Evolutionary conservation across 2,113 vertebrate species (phyloP).

Genomic region (Mastomys natalensis): DNA sequence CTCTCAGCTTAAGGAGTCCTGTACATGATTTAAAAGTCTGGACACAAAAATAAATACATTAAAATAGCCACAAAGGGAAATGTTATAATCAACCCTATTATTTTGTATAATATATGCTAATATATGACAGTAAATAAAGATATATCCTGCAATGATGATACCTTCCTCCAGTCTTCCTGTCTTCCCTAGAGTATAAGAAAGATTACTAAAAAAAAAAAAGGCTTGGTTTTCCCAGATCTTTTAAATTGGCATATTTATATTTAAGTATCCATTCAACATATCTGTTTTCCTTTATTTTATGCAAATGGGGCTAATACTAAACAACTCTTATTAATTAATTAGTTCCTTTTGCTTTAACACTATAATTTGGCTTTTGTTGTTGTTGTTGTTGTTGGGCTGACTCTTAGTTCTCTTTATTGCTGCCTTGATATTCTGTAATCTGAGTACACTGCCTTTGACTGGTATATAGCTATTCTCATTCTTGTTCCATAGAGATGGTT

Average conservation of each 20-base stretch:
- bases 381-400: not conserved
- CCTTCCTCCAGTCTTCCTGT: not conserved
- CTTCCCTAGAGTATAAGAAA: not conserved
- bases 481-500: not conserved
- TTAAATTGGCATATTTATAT: not conserved
- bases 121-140: not conserved
- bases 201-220: not conserved
- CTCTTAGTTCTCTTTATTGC: not conserved
- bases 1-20: not conserved
- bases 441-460: not conserved
- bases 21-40: not conserved
- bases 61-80: not conserved
- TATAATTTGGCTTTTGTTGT: not conserved
- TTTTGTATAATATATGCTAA: not conserved
- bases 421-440: not conserved
- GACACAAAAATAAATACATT: conserved; percentile 1
- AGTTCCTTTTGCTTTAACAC: not conserved
- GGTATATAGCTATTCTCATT: conserved; percentile 7
- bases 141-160: not conserved
- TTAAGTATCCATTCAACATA: not conserved
- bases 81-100: not conserved
- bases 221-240: not conserved
- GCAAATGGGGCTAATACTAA: not conserved
- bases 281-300: not conserved
- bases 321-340: not conserved